Conservation (phyloP, 2,113 vertebrate species). For the Lagopus muta region DNA sequence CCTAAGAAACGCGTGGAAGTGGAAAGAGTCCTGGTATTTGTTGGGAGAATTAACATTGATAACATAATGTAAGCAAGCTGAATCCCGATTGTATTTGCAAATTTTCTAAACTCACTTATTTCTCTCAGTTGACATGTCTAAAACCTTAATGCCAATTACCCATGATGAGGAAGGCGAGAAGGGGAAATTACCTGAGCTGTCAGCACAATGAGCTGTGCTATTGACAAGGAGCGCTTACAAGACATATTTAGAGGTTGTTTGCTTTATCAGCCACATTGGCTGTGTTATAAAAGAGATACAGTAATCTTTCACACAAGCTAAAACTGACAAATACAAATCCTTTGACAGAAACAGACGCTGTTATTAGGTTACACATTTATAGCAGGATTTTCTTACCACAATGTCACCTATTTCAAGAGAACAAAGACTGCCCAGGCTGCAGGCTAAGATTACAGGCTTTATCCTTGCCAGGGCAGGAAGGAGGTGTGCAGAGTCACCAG, state of each 20-base stretch:
- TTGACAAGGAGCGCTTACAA: neutral
- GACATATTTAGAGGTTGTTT: neutral
- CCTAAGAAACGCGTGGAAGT: neutral
- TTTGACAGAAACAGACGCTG: neutral
- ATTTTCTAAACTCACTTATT: neutral
- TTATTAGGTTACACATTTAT: fast-evolving
- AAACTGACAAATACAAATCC: neutral
- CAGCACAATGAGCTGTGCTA: neutral
- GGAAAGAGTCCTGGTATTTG: neutral
- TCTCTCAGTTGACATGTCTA: neutral
- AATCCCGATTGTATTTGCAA: neutral
- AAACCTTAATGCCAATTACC: neutral
- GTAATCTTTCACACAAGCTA: neutral
- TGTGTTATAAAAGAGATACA: neutral
- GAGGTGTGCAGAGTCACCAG: neutral
- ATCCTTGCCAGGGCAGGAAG: neutral
- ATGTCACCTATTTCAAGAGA: neutral
- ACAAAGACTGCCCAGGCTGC: neutral
- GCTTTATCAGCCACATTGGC: neutral
- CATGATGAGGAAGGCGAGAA: neutral
- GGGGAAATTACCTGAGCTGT: neutral
- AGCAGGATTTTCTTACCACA: neutral
- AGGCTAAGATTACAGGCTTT: neutral
- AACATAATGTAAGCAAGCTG: neutral
- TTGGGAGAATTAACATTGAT: neutral